Conservation (phyloP, 2,888 invertebrate species). For the Coremacera marginata region DNA sequence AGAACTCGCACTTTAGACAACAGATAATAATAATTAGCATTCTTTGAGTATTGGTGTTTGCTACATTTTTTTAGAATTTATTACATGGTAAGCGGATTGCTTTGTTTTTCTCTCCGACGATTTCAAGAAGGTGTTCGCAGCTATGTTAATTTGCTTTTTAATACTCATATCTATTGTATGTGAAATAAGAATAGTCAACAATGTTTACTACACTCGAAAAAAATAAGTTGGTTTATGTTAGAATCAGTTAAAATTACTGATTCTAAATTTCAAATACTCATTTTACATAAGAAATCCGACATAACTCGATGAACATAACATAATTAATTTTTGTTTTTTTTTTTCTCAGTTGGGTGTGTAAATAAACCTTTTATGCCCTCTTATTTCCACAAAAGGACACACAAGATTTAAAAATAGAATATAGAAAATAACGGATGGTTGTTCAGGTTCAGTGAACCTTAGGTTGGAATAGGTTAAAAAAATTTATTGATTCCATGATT, state of each 20-base stretch:
- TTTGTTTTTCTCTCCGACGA: neutral
- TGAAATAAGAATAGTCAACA: neutral
- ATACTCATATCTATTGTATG: neutral
- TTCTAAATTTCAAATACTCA: too few relatives aligned
- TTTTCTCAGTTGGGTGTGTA: neutral
- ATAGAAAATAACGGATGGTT: neutral
- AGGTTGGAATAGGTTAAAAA: slow-evolving; percentile 54
- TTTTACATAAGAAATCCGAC: too few relatives aligned
- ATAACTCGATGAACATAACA: too few relatives aligned
- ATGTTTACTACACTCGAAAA: neutral
- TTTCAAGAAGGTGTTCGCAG: neutral
- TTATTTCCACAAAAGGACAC: too few relatives aligned
- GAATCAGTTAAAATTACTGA: too few relatives aligned
- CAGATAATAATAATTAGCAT: slow-evolving; percentile 28
- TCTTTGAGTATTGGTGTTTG: slow-evolving; percentile 31
- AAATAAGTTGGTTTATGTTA: neutral
- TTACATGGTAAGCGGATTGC: neutral
- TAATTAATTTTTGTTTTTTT: too few relatives aligned
- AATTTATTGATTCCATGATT: slow-evolving; percentile 58
- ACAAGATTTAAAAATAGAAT: too few relatives aligned
- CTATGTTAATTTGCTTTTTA: neutral
- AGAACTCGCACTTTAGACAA: neutral
- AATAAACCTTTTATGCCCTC: too few relatives aligned
- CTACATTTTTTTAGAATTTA: slow-evolving; percentile 19
- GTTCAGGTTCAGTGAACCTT: slow-evolving; percentile 57